These are phyloP conservation scores for Poeciliopsis presidionis DNA, from an alignment of 2,797 vertebrate species.

Conservation along the genomic window DNA sequence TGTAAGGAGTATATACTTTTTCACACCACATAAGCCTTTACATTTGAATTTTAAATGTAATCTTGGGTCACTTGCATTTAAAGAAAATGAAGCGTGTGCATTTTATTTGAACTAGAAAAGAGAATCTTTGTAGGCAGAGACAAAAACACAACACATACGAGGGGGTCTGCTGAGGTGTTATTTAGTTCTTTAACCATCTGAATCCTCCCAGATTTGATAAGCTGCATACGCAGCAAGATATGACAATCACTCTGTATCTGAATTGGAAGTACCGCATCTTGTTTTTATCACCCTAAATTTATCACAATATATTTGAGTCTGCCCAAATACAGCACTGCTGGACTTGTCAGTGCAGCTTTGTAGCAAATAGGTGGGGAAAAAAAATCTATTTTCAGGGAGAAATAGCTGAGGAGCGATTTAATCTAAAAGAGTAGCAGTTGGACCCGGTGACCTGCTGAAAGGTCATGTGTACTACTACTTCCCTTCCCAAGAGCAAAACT, in stretches of 20 bases:
- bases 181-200: constrained; percentile 60
- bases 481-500: constrained; percentile 37
- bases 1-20: constrained; percentile 1
- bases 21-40: neutral
- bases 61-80: constrained; percentile 8
- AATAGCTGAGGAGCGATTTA: constrained; percentile 44
- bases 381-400: constrained; percentile 20
- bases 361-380: neutral
- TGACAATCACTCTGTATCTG: constrained; percentile 37
- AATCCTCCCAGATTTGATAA: constrained; percentile 39
- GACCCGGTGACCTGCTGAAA: constrained; percentile 36
- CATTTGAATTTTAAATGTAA: neutral
- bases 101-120: neutral
- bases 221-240: constrained; percentile 55
- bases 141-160: constrained; percentile 15
- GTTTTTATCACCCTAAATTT: constrained; percentile 30
- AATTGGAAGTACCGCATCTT: constrained; percentile 49
- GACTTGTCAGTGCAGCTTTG: constrained; percentile 11
- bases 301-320: constrained; percentile 34
- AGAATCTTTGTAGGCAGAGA: constrained; percentile 14
- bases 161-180: constrained; percentile 40
- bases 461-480: constrained; percentile 48
- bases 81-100: neutral
- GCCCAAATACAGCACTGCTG: neutral
- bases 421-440: constrained; percentile 43